Base-by-base conservation (phyloP, 2,888 invertebrate genomes). In the Nycteola revayana region DNA sequence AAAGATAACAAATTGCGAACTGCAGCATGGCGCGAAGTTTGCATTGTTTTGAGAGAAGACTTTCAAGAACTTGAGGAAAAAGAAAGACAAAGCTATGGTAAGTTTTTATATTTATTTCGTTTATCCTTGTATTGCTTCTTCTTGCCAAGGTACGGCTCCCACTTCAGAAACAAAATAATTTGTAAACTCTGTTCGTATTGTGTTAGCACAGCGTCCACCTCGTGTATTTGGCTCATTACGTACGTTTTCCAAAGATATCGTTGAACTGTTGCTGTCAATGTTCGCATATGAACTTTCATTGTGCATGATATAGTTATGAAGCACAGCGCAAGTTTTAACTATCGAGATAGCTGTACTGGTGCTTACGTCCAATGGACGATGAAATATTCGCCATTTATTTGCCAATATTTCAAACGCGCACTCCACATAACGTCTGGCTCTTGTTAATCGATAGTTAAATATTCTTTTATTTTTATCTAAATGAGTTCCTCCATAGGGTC, bases 341-440 rank as follows among this genome's bases (percentile, higher is more conserved):
- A 17, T 34, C 28, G 20, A 25, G 22, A 36, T 10, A 32, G 32
- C 36, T 33, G 32, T 42, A 25, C 20, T 30, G 36, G 22, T 37
- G 20, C 33, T 21, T 11, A 48, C 22, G 29, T 44, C 30, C 35
- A 47, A 21, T 21, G 44, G 35, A 7, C 25, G 25, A 7, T 35
- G 35, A 18, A 35, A 29, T 25, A 26, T 6, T 26, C 26, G 7
- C 26, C 26, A 49, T 29, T 47, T 48, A 49, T 41, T 42, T 20
- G 43, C 33, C 25, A 49, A 22, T 10, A 49, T 48, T 28, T 47
- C 49, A 32, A 49, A 49, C 6, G 48, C 41, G 25, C 41, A 41
- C 20, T 41, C 41, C 32, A 41, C 36, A 23, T 40, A 40, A 25
- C 35, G 28, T 32, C 35, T 35, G 23, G 40, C 40, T 41, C 40